A percentile compares a stretch with the other conserved stretches of the same genome.
These are phyloP conservation scores for Drosophila quadrilineata DNA, from an alignment of 1,140 invertebrate genomes.

Conservation along the genomic window DNA sequence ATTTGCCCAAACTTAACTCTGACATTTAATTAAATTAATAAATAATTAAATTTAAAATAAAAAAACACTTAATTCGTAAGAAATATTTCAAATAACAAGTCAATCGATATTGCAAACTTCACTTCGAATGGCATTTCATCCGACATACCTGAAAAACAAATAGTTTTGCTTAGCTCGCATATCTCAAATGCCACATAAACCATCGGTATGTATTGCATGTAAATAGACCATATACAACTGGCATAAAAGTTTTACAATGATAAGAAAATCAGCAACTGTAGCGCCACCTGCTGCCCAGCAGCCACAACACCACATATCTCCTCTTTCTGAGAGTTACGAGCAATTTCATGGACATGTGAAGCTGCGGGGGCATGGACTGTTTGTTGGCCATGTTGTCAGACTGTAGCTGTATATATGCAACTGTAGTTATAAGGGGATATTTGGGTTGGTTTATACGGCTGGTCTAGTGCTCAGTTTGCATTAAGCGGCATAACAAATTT, in stretches of 20 bases:
- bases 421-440: conserved; percentile 40
- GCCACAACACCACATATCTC: too few relatives aligned
- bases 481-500: conserved; percentile 48
- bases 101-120: too few relatives aligned
- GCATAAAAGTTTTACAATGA: conserved; percentile 60
- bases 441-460: conserved; percentile 21
- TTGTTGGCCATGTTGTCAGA: neutral
- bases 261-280: conserved; percentile 1
- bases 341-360: conserved; percentile 1
- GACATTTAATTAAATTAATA: too few relatives aligned
- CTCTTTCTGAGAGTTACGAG: too few relatives aligned
- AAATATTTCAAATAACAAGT: too few relatives aligned
- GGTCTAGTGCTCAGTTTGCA: conserved; percentile 12
- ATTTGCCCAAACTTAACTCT: too few relatives aligned
- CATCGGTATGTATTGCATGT: too few relatives aligned
- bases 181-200: neutral
- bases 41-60: too few relatives aligned
- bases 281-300: neutral
- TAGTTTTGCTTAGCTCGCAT: neutral
- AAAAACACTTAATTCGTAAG: too few relatives aligned
- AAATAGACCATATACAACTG: conserved; percentile 29
- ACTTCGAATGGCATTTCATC: neutral
- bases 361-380: neutral
- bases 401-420: conserved; percentile 5
- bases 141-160: neutral